These are phyloP conservation scores for Oscheius sp. DNA, from an alignment of 2,888 invertebrate species.

Conservation along the genomic window DNA sequence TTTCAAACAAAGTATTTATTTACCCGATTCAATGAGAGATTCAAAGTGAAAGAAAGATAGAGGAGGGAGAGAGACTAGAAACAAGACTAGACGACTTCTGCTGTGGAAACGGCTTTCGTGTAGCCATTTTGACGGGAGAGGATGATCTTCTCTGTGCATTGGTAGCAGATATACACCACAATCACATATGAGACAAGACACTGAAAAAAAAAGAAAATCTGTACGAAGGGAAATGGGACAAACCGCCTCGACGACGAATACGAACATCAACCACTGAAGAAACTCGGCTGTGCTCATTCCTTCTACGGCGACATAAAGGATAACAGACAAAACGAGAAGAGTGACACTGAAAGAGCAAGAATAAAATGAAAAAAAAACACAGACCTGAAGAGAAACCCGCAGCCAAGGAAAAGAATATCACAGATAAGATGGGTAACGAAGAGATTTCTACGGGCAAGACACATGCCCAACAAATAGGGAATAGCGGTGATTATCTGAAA, in stretches of 20 bases:
- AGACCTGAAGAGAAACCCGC: constrained; percentile 51
- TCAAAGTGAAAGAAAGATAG: constrained; percentile 24
- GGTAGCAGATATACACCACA: constrained; percentile 19
- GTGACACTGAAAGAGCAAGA: constrained; percentile 44
- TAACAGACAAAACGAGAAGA: constrained; percentile 46
- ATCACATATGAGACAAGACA: constrained; percentile 4
- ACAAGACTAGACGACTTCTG: not conserved
- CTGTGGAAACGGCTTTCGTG: not conserved
- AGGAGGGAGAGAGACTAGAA: not conserved
- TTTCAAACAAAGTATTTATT: constrained; percentile 17
- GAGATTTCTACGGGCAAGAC: constrained; percentile 44
- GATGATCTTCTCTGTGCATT: constrained; percentile 17
- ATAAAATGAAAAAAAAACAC: too few relatives aligned
- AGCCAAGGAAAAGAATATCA: constrained; percentile 50
- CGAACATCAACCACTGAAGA: constrained; percentile 45
- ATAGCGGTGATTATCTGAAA: constrained; percentile 44
- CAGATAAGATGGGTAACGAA: constrained; percentile 52
- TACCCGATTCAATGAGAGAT: constrained; percentile 15
- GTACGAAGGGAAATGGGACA: constrained; percentile 9
- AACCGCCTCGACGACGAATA: constrained; percentile 44
- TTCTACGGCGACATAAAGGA: constrained; percentile 53
- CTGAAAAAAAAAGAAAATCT: not conserved
- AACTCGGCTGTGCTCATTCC: constrained; percentile 51
- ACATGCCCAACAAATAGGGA: constrained; percentile 48
- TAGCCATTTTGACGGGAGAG: not conserved